Evolutionary conservation across 2,888 invertebrate species (phyloP).

Genomic region (Aphodius sticticus): DNA sequence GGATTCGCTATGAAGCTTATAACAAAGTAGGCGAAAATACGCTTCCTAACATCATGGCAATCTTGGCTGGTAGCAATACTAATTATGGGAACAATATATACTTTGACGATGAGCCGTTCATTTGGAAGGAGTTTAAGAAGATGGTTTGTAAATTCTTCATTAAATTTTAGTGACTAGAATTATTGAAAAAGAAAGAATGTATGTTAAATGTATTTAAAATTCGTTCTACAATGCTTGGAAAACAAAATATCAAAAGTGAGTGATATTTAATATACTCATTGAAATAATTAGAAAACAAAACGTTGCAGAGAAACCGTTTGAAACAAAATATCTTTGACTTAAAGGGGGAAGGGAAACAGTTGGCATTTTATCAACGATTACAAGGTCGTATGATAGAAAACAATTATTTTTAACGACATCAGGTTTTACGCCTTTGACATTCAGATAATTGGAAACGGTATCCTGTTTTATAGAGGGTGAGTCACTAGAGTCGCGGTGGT

Average conservation of each 20-base stretch:
- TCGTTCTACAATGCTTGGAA: slow-evolving; percentile 74
- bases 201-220: slow-evolving; percentile 78
- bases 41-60: slow-evolving; percentile 87
- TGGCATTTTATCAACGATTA: too few relatives aligned
- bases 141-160: too few relatives aligned
- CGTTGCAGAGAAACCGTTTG: too few relatives aligned
- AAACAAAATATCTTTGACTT: too few relatives aligned
- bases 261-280: too few relatives aligned
- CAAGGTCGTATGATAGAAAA: too few relatives aligned
- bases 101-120: slow-evolving; percentile 74
- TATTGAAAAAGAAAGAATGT: slow-evolving; percentile 83
- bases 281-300: background rate
- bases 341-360: too few relatives aligned
- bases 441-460: too few relatives aligned
- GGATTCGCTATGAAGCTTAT: slow-evolving; percentile 53
- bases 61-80: slow-evolving; percentile 72
- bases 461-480: too few relatives aligned
- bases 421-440: too few relatives aligned
- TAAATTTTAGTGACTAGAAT: slow-evolving; percentile 74
- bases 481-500: too few relatives aligned
- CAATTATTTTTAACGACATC: too few relatives aligned
- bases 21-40: slow-evolving; percentile 87
- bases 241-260: slow-evolving; percentile 65
- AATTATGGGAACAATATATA: slow-evolving; percentile 60
- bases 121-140: slow-evolving; percentile 78